phyloP scores from a whole-genome alignment of 2,797 vertebrate species.

The Coregonus suidteri region DNA sequence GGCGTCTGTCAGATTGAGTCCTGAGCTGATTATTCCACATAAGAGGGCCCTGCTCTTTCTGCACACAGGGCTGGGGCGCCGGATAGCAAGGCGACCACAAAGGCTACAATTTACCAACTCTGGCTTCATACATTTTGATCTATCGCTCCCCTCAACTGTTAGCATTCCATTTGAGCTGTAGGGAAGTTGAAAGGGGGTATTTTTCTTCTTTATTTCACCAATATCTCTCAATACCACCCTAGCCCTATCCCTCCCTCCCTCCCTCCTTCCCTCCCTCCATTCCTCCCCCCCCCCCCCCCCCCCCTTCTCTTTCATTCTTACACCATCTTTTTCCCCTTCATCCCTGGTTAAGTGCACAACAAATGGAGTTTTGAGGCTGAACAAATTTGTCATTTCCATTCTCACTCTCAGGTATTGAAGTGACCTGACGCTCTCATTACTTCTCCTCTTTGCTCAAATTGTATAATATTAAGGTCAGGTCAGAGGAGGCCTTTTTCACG shows the following conservation, averaged over 20 bases:
- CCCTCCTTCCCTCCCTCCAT: neutral
- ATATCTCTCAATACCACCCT: slow-evolving; percentile 57
- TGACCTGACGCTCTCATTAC: slow-evolving; percentile 71
- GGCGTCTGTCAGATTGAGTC: slow-evolving; percentile 71
- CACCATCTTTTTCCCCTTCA: slow-evolving; percentile 24
- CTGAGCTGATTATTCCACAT: slow-evolving; percentile 77
- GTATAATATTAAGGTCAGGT: slow-evolving; percentile 82
- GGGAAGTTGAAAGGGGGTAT: slow-evolving; percentile 72
- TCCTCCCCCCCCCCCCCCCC: slow-evolving; percentile 23
- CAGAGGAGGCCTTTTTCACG: slow-evolving; percentile 77
- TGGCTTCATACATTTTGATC: slow-evolving; percentile 79
- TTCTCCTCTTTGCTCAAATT: slow-evolving; percentile 73
- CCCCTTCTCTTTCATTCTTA: slow-evolving; percentile 45
- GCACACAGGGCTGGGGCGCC: slow-evolving; percentile 68
- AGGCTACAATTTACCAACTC: slow-evolving; percentile 78
- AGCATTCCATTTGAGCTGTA: slow-evolving; percentile 76
- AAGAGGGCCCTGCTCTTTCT: slow-evolving; percentile 73
- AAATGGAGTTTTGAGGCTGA: slow-evolving; percentile 78
- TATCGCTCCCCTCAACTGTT: slow-evolving; percentile 72
- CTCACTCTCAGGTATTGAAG: slow-evolving; percentile 63
- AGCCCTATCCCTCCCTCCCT: neutral
- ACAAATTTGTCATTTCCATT: slow-evolving; percentile 75
- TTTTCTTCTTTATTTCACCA: slow-evolving; percentile 70
- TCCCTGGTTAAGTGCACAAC: slow-evolving; percentile 73
- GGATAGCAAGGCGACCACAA: slow-evolving; percentile 76